Conservation (phyloP, 1,140 invertebrate genomes). For the Chrysoperla carnea region DNA sequence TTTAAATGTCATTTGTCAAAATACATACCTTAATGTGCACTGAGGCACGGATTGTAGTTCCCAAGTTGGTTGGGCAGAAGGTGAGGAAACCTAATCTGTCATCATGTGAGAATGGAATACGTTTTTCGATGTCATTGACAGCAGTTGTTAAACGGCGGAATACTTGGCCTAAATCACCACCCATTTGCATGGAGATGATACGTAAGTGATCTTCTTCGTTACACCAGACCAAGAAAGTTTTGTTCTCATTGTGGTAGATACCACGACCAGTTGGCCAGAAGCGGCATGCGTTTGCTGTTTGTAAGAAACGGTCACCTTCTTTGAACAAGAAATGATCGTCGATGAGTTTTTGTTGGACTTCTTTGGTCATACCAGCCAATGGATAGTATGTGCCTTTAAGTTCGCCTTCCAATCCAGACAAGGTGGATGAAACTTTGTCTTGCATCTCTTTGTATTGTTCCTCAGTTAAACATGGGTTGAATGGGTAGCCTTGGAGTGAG, state of each 20-base stretch:
- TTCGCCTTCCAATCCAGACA: slow-evolving; percentile 32
- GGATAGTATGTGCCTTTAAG: slow-evolving; percentile 50
- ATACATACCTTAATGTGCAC: slow-evolving; percentile 17
- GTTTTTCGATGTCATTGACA: slow-evolving; percentile 33
- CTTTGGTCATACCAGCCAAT: slow-evolving; percentile 45
- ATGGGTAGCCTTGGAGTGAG: slow-evolving; percentile 50
- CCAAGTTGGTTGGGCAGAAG: slow-evolving; percentile 51
- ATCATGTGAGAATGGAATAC: slow-evolving; percentile 33
- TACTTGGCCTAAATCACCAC: slow-evolving; percentile 36
- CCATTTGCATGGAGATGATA: slow-evolving; percentile 54
- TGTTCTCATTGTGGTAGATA: slow-evolving; percentile 53
- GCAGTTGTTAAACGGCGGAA: slow-evolving; percentile 37
- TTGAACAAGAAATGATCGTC: slow-evolving; percentile 68
- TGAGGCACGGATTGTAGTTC: slow-evolving; percentile 40
- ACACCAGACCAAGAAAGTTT: slow-evolving; percentile 59
- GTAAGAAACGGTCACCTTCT: slow-evolving; percentile 48
- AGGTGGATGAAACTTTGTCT: slow-evolving; percentile 21
- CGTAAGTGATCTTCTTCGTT: slow-evolving; percentile 64
- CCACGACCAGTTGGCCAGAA: slow-evolving; percentile 62
- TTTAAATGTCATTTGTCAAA: too few species aligned
- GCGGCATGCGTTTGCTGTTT: slow-evolving; percentile 51
- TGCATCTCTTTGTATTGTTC: slow-evolving; percentile 44
- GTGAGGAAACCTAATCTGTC: slow-evolving; percentile 49
- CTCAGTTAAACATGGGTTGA: slow-evolving; percentile 55
- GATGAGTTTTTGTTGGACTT: slow-evolving; percentile 48